Base-by-base conservation (phyloP, 2,888 invertebrate genomes). In the Thereva unica region DNA sequence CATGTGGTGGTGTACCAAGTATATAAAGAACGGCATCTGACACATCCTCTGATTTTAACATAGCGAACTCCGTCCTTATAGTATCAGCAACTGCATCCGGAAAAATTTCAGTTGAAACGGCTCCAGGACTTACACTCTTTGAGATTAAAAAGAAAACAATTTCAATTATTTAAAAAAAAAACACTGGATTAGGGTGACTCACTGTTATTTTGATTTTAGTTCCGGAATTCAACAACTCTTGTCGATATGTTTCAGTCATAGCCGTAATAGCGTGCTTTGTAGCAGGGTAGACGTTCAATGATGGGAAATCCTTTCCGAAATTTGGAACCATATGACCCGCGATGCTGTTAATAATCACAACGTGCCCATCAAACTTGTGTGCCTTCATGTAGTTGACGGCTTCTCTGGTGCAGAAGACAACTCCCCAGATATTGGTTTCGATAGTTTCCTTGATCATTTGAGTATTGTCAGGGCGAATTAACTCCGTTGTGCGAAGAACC, bases 381-480 rank as follows among this genome's bases (percentile, higher is more conserved):
- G 71, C 68, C 47, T 75, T 79, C 83, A 85, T 83, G 0, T 83
- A 83, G 0, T 75, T 76, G 44, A 83, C 77, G 0, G 83, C 84
- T 64, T 80, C 80, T 0, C 84, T 79, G 0, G 83, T 79, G 72
- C 84, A 84, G 69, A 81, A 71, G 0, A 83, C 74, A 1, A 81
- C 75, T 1, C 80, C 85, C 68, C 79, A 74, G 0, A 83, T 70
- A 74, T 85, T 85, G 3, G 80, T 80, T 64, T 84, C 82, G 3
- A 85, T 71, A 0, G 79, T 71, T 34, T 77, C 74, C 1, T 72
- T 71, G 40, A 80, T 67, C 41, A 73, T 74, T 0, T 71, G 68
- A 0, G 74, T 63, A 67, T 78, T 78, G 38, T 73, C 72, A 6
- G 64, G 53, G 2, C 35, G 54, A 1, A 68, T 50, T 0, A 77